Base-by-base conservation (phyloP, 2,797 vertebrate genomes). In the Smutsia gigantea region DNA sequence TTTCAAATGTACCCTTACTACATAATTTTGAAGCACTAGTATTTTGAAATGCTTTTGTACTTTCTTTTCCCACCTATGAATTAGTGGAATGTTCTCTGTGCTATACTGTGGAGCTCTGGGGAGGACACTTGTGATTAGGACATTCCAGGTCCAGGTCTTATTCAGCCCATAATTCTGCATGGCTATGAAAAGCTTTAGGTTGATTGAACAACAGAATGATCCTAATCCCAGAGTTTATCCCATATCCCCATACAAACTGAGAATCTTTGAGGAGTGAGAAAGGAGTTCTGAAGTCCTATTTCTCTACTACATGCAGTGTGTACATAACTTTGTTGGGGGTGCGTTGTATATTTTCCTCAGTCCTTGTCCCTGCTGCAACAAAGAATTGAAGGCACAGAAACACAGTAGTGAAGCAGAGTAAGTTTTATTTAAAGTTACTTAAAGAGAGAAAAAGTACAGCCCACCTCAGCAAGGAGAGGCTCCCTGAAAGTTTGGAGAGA, bases 11-110 rank as follows among this genome's bases (percentile, higher is more conserved):
- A 63, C n/a, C 37, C 64, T 94, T 37, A 68, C 4, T 31, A n/a
- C 7, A 2, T 53, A n/a, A 63, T 87, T 93, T 37, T 82, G 31
- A 89, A 92, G 66, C 51, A 59, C 55, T 72, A 53, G 34, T 82
- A 64, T 78, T 93, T 95, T 95, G 90, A 72, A 82, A 81, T 83
- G 17, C 74, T 72, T 92, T 27, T 19, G 0, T 55, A n/a, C 18
- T 81, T 59, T 55, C 27, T 84, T 61, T 81, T 23, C 74, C 69
- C 55, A 37, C 57, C 68, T 66, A 37, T 0, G 2, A 23, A 51
- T 87, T 66, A 17, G 7, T 53, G 72, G 59, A 42, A 63, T 19
- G 53, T n/a, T 79, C 82, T 79, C 19, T 39, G 27, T 25, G 21
- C 59, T n/a, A 1, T 37, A 53, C 77, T 51, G 18, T 5, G 46